Evolutionary conservation across 1,140 invertebrate species (phyloP).

Genomic region (Bilobella aurantiaca): DNA sequence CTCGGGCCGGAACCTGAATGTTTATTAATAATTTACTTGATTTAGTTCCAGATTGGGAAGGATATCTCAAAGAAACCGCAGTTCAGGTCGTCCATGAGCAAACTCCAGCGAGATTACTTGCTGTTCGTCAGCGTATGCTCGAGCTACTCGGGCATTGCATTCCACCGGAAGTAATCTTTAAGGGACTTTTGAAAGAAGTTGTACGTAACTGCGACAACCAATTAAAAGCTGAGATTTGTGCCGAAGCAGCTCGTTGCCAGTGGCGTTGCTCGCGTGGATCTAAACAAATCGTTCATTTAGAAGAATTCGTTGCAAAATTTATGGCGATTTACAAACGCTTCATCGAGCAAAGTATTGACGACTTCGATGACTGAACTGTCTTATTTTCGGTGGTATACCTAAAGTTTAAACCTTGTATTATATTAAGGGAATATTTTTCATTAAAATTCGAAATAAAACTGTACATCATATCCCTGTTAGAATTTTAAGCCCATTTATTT

Average conservation of each 20-base stretch:
- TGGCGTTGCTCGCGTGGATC: conserved; percentile 77
- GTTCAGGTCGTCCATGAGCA: conserved; percentile 79
- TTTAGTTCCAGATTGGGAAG: conserved; percentile 83
- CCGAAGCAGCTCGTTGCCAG: conserved; percentile 77
- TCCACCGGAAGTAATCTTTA: conserved; percentile 86
- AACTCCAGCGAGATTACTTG: conserved; percentile 67
- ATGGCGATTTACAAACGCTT: conserved; percentile 88
- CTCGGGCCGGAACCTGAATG: background rate
- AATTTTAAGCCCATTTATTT: too few relatives aligned
- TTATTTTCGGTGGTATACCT: too few relatives aligned
- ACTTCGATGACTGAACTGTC: conserved; percentile 14
- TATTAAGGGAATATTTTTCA: too few relatives aligned
- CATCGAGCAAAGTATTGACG: conserved; percentile 49
- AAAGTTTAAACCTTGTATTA: too few relatives aligned
- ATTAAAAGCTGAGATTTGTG: conserved; percentile 73
- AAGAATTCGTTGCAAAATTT: conserved; percentile 91
- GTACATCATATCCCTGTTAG: too few relatives aligned
- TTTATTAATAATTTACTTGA: conserved; percentile 32
- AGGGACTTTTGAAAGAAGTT: conserved; percentile 71
- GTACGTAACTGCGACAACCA: conserved; percentile 80
- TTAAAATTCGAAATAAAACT: too few relatives aligned
- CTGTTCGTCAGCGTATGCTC: conserved; percentile 79
- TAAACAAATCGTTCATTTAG: conserved; percentile 93
- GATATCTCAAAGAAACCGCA: conserved; percentile 77
- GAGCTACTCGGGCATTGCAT: conserved; percentile 89